phyloP scores from a whole-genome alignment of 2,113 vertebrate genomes.

The Ptilorrhoa leucosticta region DNA sequence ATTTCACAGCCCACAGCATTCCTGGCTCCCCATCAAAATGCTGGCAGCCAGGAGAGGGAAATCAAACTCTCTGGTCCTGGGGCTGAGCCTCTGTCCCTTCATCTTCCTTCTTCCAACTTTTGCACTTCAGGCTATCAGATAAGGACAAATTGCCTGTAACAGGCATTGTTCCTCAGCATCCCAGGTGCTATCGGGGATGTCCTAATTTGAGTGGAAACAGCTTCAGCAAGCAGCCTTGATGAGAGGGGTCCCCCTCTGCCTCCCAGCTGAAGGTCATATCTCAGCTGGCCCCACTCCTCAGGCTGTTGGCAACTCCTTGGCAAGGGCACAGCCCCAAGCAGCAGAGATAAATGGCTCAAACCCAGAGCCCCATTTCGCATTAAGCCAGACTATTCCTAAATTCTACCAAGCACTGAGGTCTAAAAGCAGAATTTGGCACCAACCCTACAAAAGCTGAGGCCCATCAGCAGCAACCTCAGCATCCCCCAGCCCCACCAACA shows the following conservation, averaged over 20 bases:
- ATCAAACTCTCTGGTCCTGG: neutral
- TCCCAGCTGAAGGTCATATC: neutral
- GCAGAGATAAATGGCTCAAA: neutral
- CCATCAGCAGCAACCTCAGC: accelerated
- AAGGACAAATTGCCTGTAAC: conserved; percentile 19
- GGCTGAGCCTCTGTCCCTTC: neutral
- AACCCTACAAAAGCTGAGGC: neutral
- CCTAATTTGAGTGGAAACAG: neutral
- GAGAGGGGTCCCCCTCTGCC: neutral
- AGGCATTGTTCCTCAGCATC: neutral
- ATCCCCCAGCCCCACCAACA: neutral
- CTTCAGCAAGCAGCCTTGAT: neutral
- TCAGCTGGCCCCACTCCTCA: neutral
- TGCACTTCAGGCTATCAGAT: neutral
- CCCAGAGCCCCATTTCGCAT: neutral
- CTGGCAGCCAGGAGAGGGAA: conserved; percentile 2
- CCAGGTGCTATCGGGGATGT: neutral
- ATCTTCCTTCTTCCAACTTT: neutral
- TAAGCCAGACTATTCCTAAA: neutral
- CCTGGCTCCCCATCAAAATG: conserved; percentile 7
- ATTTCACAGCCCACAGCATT: conserved; percentile 53
- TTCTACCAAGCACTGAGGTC: neutral
- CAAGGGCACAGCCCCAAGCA: neutral
- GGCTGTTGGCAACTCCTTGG: neutral
- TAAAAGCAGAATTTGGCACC: neutral